Conservation (phyloP, 2,113 vertebrate species). For the Ochotona curzoniae region DNA sequence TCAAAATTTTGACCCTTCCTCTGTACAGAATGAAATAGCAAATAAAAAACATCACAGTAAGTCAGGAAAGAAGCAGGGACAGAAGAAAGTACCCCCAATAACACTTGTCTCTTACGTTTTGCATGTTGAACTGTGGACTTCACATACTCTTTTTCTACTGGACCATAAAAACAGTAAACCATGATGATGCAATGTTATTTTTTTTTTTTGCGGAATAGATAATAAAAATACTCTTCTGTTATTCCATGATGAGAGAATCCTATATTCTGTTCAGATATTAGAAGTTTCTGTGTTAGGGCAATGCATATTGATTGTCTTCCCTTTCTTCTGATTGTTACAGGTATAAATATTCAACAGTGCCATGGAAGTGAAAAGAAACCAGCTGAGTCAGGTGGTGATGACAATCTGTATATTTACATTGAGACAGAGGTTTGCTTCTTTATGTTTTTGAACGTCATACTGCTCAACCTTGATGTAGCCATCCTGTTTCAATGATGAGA, state of each 20-base stretch:
- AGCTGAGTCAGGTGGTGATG: neutral
- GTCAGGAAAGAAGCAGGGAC: neutral
- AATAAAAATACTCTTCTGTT: neutral
- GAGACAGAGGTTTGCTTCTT: neutral
- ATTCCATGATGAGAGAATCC: neutral
- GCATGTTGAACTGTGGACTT: neutral
- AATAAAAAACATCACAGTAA: conserved; percentile 48
- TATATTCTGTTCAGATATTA: neutral
- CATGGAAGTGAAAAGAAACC: neutral
- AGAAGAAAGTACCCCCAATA: neutral
- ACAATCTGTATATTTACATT: neutral
- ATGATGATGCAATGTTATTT: neutral
- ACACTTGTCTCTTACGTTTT: neutral
- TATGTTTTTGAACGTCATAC: neutral
- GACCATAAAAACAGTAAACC: neutral
- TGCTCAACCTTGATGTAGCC: neutral
- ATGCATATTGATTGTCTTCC: no score
- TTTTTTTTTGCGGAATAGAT: neutral
- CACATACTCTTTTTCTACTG: neutral
- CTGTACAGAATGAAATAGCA: neutral
- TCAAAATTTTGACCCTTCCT: conserved; percentile 1
- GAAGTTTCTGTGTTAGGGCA: neutral
- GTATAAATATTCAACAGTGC: neutral
- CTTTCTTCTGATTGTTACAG: neutral
- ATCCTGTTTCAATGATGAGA: neutral